phyloP scores from a whole-genome alignment of 2,888 invertebrate genomes.

The Dryadula phaetusa region DNA sequence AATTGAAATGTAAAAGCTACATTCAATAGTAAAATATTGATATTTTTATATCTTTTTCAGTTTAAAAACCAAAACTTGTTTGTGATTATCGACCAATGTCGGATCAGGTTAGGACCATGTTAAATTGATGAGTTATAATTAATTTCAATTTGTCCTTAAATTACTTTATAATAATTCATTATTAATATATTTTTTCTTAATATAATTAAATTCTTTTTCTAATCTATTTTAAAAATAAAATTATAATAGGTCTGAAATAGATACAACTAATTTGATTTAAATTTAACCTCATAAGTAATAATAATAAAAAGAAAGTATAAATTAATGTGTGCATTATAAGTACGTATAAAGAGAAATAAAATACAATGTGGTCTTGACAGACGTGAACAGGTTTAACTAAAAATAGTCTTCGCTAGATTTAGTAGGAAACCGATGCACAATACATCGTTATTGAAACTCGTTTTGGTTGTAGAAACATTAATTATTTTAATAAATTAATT shows the following conservation, averaged over 20 bases:
- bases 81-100: background rate
- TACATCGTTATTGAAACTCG: conserved; percentile 25
- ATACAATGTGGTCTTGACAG: conserved; percentile 21
- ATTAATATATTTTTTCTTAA: no score
- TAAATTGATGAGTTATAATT: no score
- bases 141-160: no score
- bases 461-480: conserved; percentile 2
- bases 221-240: no score
- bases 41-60: background rate
- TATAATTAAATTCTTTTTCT: no score
- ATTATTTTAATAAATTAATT: conserved; percentile 13
- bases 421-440: conserved; percentile 21
- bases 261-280: background rate
- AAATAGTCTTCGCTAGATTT: conserved; percentile 24
- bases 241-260: no score
- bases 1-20: conserved; percentile 18
- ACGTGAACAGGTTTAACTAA: conserved; percentile 22
- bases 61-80: background rate
- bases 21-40: background rate
- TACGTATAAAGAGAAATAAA: conserved; percentile 23
- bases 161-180: no score
- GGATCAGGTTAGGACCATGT: no score
- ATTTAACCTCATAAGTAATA: background rate
- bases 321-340: conserved; percentile 17
- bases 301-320: conserved; percentile 3